Conservation (phyloP, 2,888 invertebrate genomes). For the Athripsodes cinereus region DNA sequence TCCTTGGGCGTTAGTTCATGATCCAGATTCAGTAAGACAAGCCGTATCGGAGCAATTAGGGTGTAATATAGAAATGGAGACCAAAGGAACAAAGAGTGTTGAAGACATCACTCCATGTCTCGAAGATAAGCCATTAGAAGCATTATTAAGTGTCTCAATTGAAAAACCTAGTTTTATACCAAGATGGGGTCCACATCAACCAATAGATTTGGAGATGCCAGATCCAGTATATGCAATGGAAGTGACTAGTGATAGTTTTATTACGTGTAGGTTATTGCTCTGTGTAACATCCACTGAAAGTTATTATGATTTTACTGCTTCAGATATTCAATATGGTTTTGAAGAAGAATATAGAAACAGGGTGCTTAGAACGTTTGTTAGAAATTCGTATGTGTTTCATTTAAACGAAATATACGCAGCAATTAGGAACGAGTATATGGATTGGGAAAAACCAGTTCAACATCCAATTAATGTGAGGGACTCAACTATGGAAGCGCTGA, state of each 20-base stretch:
- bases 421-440: conserved; percentile 84
- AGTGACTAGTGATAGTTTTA: conserved; percentile 61
- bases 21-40: conserved; percentile 58
- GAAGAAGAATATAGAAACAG: conserved; percentile 74
- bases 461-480: conserved; percentile 81
- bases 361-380: conserved; percentile 71
- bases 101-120: conserved; percentile 61
- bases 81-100: conserved; percentile 33
- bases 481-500: conserved; percentile 75
- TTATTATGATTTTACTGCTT: conserved; percentile 66
- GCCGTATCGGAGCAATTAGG: conserved; percentile 53
- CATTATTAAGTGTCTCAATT: conserved; percentile 52
- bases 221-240: conserved; percentile 46
- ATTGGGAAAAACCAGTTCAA: conserved; percentile 81
- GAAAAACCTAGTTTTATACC: conserved; percentile 25
- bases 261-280: conserved; percentile 63
- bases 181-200: conserved; percentile 26
- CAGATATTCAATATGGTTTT: conserved; percentile 73
- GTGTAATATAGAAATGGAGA: conserved; percentile 26
- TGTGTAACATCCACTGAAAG: conserved; percentile 74
- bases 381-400: conserved; percentile 84
- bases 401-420: conserved; percentile 84
- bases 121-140: conserved; percentile 57
- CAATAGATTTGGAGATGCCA: conserved; percentile 23
- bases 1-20: conserved; percentile 68